Evolutionary conservation across 2,797 vertebrate genomes (phyloP).

Genomic region (Mus caroli): DNA sequence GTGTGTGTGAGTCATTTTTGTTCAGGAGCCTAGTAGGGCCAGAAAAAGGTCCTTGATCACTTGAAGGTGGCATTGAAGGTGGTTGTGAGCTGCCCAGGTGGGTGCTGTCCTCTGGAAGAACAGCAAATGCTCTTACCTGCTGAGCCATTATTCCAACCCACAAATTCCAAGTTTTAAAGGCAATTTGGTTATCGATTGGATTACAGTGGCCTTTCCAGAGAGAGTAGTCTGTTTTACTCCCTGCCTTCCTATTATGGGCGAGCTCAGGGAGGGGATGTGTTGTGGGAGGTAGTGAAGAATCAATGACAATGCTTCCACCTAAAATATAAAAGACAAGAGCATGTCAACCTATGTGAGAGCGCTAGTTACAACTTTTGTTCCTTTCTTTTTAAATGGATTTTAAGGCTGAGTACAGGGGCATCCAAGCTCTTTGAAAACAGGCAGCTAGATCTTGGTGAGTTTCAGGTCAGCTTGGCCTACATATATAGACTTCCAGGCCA

Average conservation of each 20-base stretch:
- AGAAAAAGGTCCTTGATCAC: neutral
- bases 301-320: conserved; percentile 15
- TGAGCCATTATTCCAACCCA: neutral
- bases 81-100: neutral
- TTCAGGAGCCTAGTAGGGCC: neutral
- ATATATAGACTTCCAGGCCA: neutral
- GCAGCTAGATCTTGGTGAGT: neutral
- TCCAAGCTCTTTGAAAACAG: neutral
- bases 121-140: too few relatives aligned
- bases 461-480: neutral
- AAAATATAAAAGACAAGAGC: conserved; percentile 41
- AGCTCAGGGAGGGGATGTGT: neutral
- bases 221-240: conserved; percentile 25
- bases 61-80: neutral
- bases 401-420: neutral
- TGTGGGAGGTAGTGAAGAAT: neutral
- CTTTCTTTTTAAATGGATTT: neutral
- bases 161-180: neutral
- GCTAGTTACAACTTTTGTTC: neutral
- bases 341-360: neutral
- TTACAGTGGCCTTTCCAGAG: conserved; percentile 37
- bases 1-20: neutral
- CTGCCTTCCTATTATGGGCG: neutral
- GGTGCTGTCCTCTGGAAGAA: neutral
- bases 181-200: conserved; percentile 14